phyloP scores from a whole-genome alignment of 1,140 invertebrate genomes.

The Pseudomyrmex pallidus region DNA sequence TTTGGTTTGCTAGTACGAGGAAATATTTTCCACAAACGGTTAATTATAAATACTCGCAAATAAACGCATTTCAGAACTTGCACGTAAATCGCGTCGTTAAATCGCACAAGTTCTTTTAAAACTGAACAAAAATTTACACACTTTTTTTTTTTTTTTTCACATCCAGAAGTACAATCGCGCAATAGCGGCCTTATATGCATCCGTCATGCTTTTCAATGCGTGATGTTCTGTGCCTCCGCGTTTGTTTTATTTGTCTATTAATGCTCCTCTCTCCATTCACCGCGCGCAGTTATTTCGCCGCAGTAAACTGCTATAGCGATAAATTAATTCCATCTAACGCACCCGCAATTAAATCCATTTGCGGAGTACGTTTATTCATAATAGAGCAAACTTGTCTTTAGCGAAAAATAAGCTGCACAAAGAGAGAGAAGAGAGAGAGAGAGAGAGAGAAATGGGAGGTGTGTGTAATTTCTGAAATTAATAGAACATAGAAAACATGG shows the following conservation, averaged over 20 bases:
- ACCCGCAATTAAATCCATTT: conserved; percentile 34
- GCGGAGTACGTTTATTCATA: conserved; percentile 13
- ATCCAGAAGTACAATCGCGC: not conserved
- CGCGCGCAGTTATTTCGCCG: not conserved
- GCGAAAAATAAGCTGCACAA: conserved; percentile 2
- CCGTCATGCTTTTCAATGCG: conserved; percentile 23
- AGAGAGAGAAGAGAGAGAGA: not conserved
- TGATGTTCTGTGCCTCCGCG: not conserved
- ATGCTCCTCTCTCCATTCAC: conserved; percentile 32
- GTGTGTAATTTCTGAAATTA: not conserved
- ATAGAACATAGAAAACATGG: not conserved
- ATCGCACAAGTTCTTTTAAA: too few relatives aligned
- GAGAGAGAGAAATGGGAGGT: not conserved
- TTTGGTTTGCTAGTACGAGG: too few relatives aligned
- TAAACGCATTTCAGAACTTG: too few relatives aligned
- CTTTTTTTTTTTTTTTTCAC: not conserved
- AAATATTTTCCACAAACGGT: too few relatives aligned
- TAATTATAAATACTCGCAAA: too few relatives aligned
- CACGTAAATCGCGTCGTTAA: too few relatives aligned
- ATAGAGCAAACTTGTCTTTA: not conserved
- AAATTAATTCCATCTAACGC: conserved; percentile 45
- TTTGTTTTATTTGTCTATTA: conserved; percentile 19
- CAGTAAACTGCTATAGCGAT: conserved; percentile 38
- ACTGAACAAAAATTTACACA: too few relatives aligned
- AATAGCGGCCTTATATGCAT: not conserved